Percentiles rank a stretch among this genome's conserved stretches.
phyloP scores from a whole-genome alignment of 1,140 invertebrate species.

The Heliconius eleuchia region DNA sequence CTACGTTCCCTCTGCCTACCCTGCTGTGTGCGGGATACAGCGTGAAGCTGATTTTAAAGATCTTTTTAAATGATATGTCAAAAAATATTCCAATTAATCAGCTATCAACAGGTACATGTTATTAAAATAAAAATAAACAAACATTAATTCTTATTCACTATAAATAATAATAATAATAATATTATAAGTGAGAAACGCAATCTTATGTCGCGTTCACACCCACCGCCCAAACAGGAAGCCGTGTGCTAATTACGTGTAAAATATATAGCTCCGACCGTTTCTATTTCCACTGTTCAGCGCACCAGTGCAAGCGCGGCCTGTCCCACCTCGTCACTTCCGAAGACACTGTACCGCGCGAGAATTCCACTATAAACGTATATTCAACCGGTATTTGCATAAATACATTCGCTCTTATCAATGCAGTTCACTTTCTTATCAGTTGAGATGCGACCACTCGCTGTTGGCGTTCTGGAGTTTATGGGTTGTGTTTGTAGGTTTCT shows the following conservation, averaged over 20 bases:
- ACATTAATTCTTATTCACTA: no score
- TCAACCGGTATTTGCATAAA: constrained; percentile 30
- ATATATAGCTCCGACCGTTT: not conserved
- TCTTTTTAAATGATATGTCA: no score
- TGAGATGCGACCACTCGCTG: not conserved
- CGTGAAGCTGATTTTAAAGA: no score
- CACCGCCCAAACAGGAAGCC: not conserved
- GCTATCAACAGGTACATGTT: no score
- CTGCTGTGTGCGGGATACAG: no score
- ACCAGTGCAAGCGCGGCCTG: constrained; percentile 30
- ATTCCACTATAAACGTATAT: constrained; percentile 33
- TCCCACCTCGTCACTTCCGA: constrained; percentile 33
- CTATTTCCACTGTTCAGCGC: constrained; percentile 17
- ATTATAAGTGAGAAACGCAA: not conserved
- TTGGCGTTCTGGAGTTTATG: not conserved
- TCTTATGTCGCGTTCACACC: not conserved
- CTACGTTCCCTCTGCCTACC: no score
- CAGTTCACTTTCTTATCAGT: not conserved
- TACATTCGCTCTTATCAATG: constrained; percentile 25
- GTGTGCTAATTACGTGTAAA: constrained; percentile 7
- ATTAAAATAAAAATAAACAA: no score
- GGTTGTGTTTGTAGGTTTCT: no score
- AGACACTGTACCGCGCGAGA: constrained; percentile 23
- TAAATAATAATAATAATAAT: no score
- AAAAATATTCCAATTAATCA: no score